A percentile compares a stretch with the other conserved stretches of the same genome.
phyloP scores from a whole-genome alignment of 2,888 invertebrate genomes.

The Diarsia rubi region DNA sequence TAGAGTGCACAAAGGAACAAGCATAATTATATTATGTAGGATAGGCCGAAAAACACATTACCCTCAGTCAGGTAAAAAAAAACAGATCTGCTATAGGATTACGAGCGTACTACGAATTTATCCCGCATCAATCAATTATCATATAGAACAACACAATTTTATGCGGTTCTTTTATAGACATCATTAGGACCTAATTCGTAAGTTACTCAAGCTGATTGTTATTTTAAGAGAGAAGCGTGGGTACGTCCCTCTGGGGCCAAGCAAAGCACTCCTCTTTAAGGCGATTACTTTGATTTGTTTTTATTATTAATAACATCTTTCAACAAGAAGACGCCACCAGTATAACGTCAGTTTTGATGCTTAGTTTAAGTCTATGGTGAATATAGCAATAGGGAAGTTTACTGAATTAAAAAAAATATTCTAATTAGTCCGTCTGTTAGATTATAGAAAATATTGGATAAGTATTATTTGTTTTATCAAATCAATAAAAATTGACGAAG shows the following conservation, averaged over 20 bases:
- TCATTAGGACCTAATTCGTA: slow-evolving; percentile 26
- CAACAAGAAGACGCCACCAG: slow-evolving; percentile 19
- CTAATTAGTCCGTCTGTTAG: too few relatives aligned
- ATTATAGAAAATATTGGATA: too few relatives aligned
- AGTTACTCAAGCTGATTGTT: slow-evolving; percentile 70
- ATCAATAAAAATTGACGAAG: too few relatives aligned
- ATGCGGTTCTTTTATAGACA: slow-evolving; percentile 16
- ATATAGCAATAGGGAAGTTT: too few relatives aligned
- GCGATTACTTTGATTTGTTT: slow-evolving; percentile 76
- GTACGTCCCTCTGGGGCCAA: slow-evolving; percentile 64
- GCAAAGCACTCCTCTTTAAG: slow-evolving; percentile 70
- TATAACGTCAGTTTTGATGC: neutral
- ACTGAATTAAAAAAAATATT: too few relatives aligned
- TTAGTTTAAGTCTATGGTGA: neutral
- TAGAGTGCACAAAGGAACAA: too few relatives aligned
- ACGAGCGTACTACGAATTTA: neutral
- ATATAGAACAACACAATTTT: neutral
- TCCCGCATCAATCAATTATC: neutral
- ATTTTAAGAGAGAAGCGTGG: slow-evolving; percentile 62
- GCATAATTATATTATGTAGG: too few relatives aligned
- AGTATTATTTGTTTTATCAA: too few relatives aligned
- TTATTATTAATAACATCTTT: slow-evolving; percentile 59
- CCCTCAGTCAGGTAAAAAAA: neutral
- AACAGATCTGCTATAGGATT: neutral
- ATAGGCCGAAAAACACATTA: too few relatives aligned